These are phyloP conservation scores for Myxocyprinus asiaticus DNA, from an alignment of 2,113 vertebrate species.

Conservation along the genomic window DNA sequence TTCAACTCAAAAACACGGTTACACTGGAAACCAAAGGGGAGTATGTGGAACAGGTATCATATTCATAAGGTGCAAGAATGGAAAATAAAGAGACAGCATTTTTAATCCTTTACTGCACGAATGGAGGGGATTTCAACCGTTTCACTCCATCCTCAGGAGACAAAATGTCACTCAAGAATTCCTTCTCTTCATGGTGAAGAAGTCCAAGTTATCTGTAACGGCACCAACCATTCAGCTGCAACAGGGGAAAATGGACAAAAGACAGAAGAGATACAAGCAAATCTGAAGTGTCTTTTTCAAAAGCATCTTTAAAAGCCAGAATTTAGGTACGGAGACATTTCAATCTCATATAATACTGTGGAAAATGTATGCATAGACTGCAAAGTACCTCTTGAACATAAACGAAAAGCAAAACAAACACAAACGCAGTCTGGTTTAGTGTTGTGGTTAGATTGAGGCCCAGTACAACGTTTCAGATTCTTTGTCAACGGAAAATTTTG, in stretches of 20 bases:
- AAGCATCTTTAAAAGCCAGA: conserved; percentile 22
- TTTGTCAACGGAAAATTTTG: not conserved
- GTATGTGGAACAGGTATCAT: conserved; percentile 70
- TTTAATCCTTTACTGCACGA: conserved; percentile 38
- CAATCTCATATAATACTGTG: conserved; percentile 54
- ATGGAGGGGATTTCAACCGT: conserved; percentile 12
- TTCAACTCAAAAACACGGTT: conserved; percentile 57
- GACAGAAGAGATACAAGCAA: not conserved
- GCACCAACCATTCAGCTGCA: no score
- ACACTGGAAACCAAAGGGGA: conserved; percentile 68
- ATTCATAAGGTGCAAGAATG: conserved; percentile 72
- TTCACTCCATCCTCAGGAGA: conserved; percentile 10
- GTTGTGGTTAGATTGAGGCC: conserved; percentile 10
- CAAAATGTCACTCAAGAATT: conserved; percentile 3
- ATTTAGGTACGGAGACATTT: conserved; percentile 40
- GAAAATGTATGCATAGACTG: conserved; percentile 52
- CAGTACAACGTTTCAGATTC: conserved; percentile 10
- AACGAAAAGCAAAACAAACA: conserved; percentile 7
- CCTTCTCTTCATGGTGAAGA: no score
- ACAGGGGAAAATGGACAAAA: not conserved
- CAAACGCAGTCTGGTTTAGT: conserved; percentile 20
- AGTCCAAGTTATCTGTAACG: no score
- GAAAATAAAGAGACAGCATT: conserved; percentile 33
- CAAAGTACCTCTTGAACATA: conserved; percentile 54
- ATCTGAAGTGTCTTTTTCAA: not conserved